Conservation (phyloP, 2,888 invertebrate species). For the Cylloceria caligata region DNA sequence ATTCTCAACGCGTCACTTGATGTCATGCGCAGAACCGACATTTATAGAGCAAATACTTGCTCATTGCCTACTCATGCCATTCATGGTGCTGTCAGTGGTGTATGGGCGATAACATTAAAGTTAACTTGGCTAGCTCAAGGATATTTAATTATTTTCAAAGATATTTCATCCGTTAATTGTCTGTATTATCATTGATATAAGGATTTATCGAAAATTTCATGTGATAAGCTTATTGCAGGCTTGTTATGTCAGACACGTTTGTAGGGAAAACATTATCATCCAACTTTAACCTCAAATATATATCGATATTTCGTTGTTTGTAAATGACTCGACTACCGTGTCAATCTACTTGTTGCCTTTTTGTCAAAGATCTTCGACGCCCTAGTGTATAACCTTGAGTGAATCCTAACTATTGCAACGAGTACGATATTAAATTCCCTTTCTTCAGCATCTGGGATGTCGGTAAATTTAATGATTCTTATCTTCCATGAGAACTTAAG, state of each 20-base stretch:
- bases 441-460: neutral
- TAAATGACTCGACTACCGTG: slow-evolving; percentile 55
- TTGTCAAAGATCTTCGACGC: neutral
- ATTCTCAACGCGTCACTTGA: neutral
- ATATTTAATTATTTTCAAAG: slow-evolving; percentile 68
- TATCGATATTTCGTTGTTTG: slow-evolving; percentile 58
- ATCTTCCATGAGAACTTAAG: neutral
- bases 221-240: slow-evolving; percentile 3
- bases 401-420: neutral
- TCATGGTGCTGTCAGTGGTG: slow-evolving; percentile 65
- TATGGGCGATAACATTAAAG: slow-evolving; percentile 69
- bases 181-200: neutral
- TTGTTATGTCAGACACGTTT: slow-evolving; percentile 64
- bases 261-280: slow-evolving; percentile 56
- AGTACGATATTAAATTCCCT: neutral
- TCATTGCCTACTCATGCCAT: slow-evolving; percentile 40
- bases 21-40: slow-evolving; percentile 2
- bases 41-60: neutral
- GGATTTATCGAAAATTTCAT: slow-evolving; percentile 17
- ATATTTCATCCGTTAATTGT: neutral
- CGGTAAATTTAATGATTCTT: neutral
- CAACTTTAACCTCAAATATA: slow-evolving; percentile 68
- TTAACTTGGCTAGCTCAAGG: slow-evolving; percentile 67
- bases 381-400: neutral
- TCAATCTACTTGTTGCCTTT: neutral